Percentiles rank a stretch among this genome's conserved stretches.
Evolutionary conservation across 2,888 invertebrate species (phyloP).

Genomic region (Mystacides longicornis): DNA sequence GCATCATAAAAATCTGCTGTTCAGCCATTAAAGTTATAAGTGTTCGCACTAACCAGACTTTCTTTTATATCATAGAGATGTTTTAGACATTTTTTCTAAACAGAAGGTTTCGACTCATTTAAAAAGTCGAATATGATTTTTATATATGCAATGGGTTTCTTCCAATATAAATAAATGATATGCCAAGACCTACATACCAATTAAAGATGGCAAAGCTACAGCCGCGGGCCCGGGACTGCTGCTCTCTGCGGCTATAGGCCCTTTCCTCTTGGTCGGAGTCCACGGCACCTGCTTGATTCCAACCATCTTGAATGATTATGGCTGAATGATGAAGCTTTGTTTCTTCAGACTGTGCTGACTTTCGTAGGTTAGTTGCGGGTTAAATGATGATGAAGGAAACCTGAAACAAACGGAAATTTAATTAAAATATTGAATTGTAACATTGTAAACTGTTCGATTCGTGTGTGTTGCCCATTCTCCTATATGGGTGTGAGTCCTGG

Average conservation of each 20-base stretch:
- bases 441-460: too few relatives aligned
- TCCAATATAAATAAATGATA: too few relatives aligned
- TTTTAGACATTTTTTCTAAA: too few relatives aligned
- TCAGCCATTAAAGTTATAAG: too few relatives aligned
- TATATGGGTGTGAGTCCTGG: too few relatives aligned
- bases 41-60: too few relatives aligned
- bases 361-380: neutral
- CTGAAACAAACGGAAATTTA: constrained; percentile 3
- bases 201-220: constrained; percentile 70
- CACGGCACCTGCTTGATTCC: constrained; percentile 80
- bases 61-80: too few relatives aligned
- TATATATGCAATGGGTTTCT: too few relatives aligned
- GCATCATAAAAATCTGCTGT: too few relatives aligned
- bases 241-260: constrained; percentile 81
- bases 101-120: neutral
- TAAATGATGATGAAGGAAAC: neutral
- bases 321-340: neutral
- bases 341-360: neutral
- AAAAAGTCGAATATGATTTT: neutral
- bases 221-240: constrained; percentile 85
- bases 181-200: constrained; percentile 54
- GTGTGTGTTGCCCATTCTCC: too few relatives aligned
- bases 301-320: constrained; percentile 32
- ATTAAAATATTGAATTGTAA: too few relatives aligned
- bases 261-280: constrained; percentile 83